Evolutionary conservation across 1,140 invertebrate genomes (phyloP), one percentile per base, ranked within the genome.

Genomic region (Mya arenaria): DNA sequence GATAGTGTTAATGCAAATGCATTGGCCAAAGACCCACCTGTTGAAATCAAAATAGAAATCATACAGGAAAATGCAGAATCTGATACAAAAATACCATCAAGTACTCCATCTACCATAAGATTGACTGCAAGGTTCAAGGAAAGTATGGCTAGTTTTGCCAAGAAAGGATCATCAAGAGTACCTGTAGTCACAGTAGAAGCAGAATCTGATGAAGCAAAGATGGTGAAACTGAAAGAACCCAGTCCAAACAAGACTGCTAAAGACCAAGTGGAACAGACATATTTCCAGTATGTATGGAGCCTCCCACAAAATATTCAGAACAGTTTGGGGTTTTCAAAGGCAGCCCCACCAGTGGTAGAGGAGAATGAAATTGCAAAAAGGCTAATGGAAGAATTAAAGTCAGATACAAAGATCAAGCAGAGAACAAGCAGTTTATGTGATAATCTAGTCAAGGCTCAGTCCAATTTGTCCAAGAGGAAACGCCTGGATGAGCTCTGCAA

Each of bases 341-440:
- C 34, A 10, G 32, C 28, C 10, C 32, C 32, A 13, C 62, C 4
- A 68, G 30, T 65, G 37, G 74, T 72, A 68, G 28, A 60, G 19
- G 58, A 74, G 34, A 78, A 78, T 82, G 82, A 84, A 25, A 41
- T 74, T 34, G 36, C 72, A 23, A 52, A 37, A 30, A 74, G 62
- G 25, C 72, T 84, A 15, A 44, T 72, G 58, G 72, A 83, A 84
- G 74, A 88, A 23, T 83, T 86, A 74, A 68, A 88, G 23, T 88
- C 87, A 30, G 71, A 83, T 55, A 65, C 77, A 23, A 83, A 44
- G 3, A 36, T 89, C 1, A 82, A 88, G 32, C 60, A 41, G 3
- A 93, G 96, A 84, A 96, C 96, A 15, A 94, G 93, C 65, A 95
- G 96, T 86, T 93, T 97, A 41, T 94, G 96, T 75, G 94, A 94